Conservation (phyloP, 2,888 invertebrate species). For the Oxytorus armatus region DNA sequence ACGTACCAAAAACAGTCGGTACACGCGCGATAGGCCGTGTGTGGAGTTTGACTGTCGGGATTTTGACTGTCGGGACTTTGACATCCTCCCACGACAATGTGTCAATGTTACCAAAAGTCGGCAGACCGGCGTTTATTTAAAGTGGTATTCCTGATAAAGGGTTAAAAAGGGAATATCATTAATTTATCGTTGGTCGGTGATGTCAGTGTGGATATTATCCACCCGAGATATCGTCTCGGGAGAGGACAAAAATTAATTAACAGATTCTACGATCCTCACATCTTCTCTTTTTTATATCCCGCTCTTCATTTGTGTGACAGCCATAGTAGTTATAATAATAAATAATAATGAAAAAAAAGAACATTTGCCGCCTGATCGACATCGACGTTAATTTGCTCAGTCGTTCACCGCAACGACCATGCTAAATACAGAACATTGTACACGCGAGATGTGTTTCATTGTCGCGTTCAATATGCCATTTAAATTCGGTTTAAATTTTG, state of each 20-base stretch:
- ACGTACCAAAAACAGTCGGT: too few relatives aligned
- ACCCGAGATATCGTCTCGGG: background rate
- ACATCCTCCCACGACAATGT: background rate
- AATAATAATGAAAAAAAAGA: constrained; percentile 25
- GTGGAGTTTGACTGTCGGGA: too few relatives aligned
- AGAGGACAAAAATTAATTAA: too few relatives aligned
- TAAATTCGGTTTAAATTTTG: constrained; percentile 53
- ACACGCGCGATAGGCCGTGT: too few relatives aligned
- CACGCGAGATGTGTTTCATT: constrained; percentile 31
- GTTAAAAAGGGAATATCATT: too few relatives aligned
- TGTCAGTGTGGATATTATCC: background rate
- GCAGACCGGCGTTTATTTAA: background rate
- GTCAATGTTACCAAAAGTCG: background rate
- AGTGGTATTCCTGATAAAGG: background rate
- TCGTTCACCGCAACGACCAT: constrained; percentile 10
- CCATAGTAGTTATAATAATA: background rate
- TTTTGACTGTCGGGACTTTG: background rate
- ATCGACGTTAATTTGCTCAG: constrained; percentile 30
- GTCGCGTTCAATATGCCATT: constrained; percentile 16
- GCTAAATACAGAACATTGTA: constrained; percentile 49
- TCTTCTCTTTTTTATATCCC: background rate
- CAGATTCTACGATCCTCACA: too few relatives aligned
- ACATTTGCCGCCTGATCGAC: constrained; percentile 49
- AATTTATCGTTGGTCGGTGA: constrained; percentile 1
- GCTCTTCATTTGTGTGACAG: constrained; percentile 1